These are phyloP conservation scores for Diachasmimorpha longicaudata DNA, from an alignment of 1,140 invertebrate genomes.

Conservation along the genomic window DNA sequence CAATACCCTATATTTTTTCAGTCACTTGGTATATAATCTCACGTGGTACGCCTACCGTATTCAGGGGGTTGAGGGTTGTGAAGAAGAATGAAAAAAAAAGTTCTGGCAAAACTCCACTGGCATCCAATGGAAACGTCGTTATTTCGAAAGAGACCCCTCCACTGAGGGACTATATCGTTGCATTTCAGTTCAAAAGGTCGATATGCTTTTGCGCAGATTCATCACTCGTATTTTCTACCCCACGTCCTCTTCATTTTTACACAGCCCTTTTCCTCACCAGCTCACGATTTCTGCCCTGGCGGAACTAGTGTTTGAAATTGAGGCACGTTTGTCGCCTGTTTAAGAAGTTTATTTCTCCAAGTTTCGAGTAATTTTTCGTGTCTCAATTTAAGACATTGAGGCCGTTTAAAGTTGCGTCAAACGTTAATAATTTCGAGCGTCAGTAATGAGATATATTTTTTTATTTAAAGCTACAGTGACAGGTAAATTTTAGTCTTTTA, in stretches of 20 bases:
- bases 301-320: too few species aligned
- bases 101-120: neutral
- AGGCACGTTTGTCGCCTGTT: too few species aligned
- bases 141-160: neutral
- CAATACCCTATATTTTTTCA: conserved; percentile 8
- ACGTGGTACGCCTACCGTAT: conserved; percentile 3
- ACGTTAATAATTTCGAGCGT: too few species aligned
- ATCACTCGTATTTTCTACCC: neutral
- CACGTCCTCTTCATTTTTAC: neutral
- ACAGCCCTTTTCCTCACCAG: neutral
- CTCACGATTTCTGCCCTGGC: too few species aligned
- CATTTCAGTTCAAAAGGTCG: conserved; percentile 10
- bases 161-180: neutral
- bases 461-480: too few species aligned
- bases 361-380: too few species aligned
- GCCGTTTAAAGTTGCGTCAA: too few species aligned
- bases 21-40: conserved; percentile 1
- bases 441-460: too few species aligned
- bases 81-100: neutral
- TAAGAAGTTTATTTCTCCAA: too few species aligned
- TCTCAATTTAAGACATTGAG: too few species aligned
- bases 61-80: neutral
- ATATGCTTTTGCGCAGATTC: neutral
- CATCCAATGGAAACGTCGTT: conserved; percentile 8
- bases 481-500: too few species aligned